A percentile compares a stretch with the other conserved stretches of the same genome.
Evolutionary conservation across 2,797 vertebrate species (phyloP).

Genomic region (Melanotaenia trifasciata): DNA sequence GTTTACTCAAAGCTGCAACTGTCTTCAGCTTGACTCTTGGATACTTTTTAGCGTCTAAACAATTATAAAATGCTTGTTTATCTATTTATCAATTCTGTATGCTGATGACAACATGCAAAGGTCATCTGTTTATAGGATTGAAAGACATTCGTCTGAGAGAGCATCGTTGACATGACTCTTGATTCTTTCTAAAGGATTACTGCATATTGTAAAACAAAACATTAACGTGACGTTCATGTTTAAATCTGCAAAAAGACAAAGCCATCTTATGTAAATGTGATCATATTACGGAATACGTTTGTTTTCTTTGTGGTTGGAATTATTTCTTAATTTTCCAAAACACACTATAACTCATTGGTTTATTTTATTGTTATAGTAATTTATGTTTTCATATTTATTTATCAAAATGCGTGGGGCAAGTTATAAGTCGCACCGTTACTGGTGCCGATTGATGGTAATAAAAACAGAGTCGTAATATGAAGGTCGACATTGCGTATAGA

Average conservation of each 20-base stretch:
- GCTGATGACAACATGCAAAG: slow-evolving; percentile 30
- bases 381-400: not conserved
- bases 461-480: not conserved
- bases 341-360: no score
- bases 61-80: slow-evolving; percentile 53
- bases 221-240: not conserved
- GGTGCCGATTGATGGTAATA: not conserved
- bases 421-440: not conserved
- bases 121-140: slow-evolving; percentile 27
- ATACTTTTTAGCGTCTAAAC: slow-evolving; percentile 67
- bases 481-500: not conserved
- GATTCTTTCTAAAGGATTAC: not conserved
- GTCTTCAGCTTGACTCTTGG: slow-evolving; percentile 54
- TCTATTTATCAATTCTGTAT: slow-evolving; percentile 54
- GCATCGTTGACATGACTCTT: not conserved
- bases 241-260: not conserved
- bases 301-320: not conserved
- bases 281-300: not conserved
- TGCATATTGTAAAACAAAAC: not conserved
- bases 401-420: not conserved
- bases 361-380: not conserved
- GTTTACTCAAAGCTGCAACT: slow-evolving; percentile 24
- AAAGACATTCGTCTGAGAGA: slow-evolving; percentile 14
- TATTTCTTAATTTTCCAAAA: not conserved
- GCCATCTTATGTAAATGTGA: not conserved